Conservation (phyloP, 2,113 vertebrate genomes). For the Scopus umbretta region DNA sequence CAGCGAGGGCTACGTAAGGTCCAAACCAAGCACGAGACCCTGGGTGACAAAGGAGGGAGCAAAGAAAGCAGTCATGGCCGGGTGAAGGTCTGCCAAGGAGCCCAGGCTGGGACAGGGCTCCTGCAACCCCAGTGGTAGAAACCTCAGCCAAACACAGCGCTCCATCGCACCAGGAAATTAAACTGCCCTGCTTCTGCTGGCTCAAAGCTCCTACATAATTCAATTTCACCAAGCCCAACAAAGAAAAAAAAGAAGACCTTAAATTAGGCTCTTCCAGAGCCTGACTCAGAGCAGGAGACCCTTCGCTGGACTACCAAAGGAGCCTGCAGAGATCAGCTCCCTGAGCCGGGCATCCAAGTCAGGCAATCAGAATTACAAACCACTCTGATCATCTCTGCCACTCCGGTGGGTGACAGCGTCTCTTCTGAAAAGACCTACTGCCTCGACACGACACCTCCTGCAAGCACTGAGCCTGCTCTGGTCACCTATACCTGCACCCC, state of each 20-base stretch:
- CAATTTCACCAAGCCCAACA: background rate
- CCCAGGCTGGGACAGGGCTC: background rate
- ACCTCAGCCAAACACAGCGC: background rate
- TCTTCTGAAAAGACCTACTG: background rate
- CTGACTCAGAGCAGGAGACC: background rate
- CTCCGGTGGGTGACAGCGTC: background rate
- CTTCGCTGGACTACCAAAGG: background rate
- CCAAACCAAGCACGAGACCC: background rate
- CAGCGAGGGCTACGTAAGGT: background rate
- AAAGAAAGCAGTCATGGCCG: accelerated
- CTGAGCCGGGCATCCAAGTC: accelerated
- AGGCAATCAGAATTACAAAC: background rate
- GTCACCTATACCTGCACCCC: accelerated
- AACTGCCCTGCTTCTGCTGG: background rate
- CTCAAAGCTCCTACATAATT: background rate
- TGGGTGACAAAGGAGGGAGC: background rate
- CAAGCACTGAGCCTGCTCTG: background rate
- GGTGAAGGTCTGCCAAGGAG: background rate
- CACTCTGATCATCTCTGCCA: background rate
- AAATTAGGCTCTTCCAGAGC: background rate
- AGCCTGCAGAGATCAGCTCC: background rate
- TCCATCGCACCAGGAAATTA: background rate
- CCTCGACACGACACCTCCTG: background rate
- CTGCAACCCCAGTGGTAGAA: background rate
- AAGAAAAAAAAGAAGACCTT: background rate